Evolutionary conservation across 2,888 invertebrate genomes (phyloP).

Genomic region (Endomychus coccineus): DNA sequence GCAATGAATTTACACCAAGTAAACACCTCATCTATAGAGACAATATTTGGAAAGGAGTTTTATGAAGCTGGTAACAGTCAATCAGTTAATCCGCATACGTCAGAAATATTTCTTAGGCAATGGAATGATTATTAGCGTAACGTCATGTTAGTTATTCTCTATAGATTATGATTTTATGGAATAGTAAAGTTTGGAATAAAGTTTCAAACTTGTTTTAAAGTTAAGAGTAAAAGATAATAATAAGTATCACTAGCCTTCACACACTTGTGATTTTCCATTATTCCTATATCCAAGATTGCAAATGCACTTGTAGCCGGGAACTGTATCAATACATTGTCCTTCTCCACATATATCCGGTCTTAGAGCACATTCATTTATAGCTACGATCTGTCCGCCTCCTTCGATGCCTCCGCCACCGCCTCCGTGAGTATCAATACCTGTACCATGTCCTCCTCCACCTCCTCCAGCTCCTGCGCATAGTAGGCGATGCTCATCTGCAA

Average conservation of each 20-base stretch:
- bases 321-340: slow-evolving; percentile 65
- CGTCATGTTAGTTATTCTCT: too few relatives aligned
- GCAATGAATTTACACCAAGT: too few relatives aligned
- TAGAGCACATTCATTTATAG: slow-evolving; percentile 69
- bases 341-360: slow-evolving; percentile 68
- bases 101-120: too few relatives aligned
- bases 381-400: slow-evolving; percentile 30
- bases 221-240: too few relatives aligned
- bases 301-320: slow-evolving; percentile 69
- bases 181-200: too few relatives aligned
- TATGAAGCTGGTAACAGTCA: too few relatives aligned
- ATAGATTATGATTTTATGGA: too few relatives aligned
- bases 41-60: too few relatives aligned
- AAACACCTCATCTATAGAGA: too few relatives aligned
- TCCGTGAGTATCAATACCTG: slow-evolving; percentile 7
- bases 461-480: slow-evolving; percentile 36
- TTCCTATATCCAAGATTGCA: slow-evolving; percentile 63
- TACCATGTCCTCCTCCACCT: slow-evolving; percentile 17
- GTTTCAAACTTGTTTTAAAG: too few relatives aligned
- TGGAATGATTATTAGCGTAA: too few relatives aligned
- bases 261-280: slow-evolving; percentile 43
- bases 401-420: slow-evolving; percentile 15
- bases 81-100: too few relatives aligned
- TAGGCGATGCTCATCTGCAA: slow-evolving; percentile 38
- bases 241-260: slow-evolving; percentile 44